phyloP scores from a whole-genome alignment of 2,888 invertebrate species.

The Acheta domesticus region DNA sequence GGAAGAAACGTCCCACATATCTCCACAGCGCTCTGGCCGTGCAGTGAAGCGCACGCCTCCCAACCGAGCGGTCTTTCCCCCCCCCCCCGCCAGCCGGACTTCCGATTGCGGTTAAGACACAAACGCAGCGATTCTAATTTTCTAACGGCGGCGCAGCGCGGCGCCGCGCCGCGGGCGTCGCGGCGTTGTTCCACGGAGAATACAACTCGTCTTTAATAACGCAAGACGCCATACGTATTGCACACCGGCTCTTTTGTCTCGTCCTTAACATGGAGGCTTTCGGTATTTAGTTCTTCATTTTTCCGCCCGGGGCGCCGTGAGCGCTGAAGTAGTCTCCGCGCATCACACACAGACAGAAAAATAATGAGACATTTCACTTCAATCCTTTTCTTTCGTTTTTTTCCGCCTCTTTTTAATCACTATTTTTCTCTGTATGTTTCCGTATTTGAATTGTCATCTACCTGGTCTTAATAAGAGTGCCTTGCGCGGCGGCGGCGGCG shows the following conservation, averaged over 20 bases:
- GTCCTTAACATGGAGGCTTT: slow-evolving; percentile 5
- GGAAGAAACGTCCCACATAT: too few relatives aligned
- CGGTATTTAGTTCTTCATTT: slow-evolving; percentile 18
- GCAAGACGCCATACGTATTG: slow-evolving; percentile 4
- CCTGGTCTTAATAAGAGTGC: neutral
- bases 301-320: neutral
- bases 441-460: slow-evolving; percentile 18
- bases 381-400: slow-evolving; percentile 33
- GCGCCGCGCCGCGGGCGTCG: too few relatives aligned
- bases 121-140: too few relatives aligned
- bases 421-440: slow-evolving; percentile 18
- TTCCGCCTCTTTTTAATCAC: neutral
- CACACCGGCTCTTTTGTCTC: neutral
- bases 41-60: too few relatives aligned
- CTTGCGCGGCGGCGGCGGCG: neutral
- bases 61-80: too few relatives aligned
- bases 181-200: neutral
- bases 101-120: too few relatives aligned
- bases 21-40: too few relatives aligned
- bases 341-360: slow-evolving; percentile 25
- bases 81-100: too few relatives aligned
- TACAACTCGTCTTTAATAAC: slow-evolving; percentile 5
- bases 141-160: too few relatives aligned
- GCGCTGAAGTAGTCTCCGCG: slow-evolving; percentile 1
- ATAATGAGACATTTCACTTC: slow-evolving; percentile 37